Evolutionary conservation across 2,888 invertebrate genomes (phyloP).

Genomic region (Meteorus cinctellus): DNA sequence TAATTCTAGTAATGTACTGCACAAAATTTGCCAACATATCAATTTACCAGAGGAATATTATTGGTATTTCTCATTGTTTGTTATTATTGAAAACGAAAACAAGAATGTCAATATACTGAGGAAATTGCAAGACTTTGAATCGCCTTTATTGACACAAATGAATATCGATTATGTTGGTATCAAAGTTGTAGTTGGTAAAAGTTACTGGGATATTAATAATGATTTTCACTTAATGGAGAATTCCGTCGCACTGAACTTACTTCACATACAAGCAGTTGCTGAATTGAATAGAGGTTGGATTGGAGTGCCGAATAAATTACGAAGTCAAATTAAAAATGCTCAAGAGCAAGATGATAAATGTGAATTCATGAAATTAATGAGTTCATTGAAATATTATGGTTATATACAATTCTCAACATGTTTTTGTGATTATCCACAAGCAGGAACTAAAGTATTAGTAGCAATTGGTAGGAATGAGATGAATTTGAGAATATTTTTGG

Average conservation of each 20-base stretch:
- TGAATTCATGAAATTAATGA: slow-evolving; percentile 91
- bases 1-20: slow-evolving; percentile 86
- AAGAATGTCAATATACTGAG: slow-evolving; percentile 85
- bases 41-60: slow-evolving; percentile 86
- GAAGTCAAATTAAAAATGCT: slow-evolving; percentile 81
- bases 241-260: slow-evolving; percentile 86
- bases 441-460: slow-evolving; percentile 81
- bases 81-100: slow-evolving; percentile 85
- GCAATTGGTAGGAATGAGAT: slow-evolving; percentile 92
- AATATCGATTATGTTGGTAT: slow-evolving; percentile 80
- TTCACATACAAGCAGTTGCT: slow-evolving; percentile 90
- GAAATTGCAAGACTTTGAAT: slow-evolving; percentile 96
- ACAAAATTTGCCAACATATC: slow-evolving; percentile 86
- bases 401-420: slow-evolving; percentile 87
- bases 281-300: slow-evolving; percentile 94
- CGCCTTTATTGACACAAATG: slow-evolving; percentile 94
- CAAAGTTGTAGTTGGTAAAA: slow-evolving; percentile 90
- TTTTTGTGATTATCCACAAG: slow-evolving; percentile 84
- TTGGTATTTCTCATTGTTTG: slow-evolving; percentile 92
- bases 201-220: slow-evolving; percentile 91
- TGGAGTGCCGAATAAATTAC: slow-evolving; percentile 80
- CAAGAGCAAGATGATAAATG: slow-evolving; percentile 86
- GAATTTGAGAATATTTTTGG: slow-evolving; percentile 78
- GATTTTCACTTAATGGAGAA: slow-evolving; percentile 89
- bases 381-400: slow-evolving; percentile 91